A percentile compares a stretch with the other conserved stretches of the same genome.
Evolutionary conservation across 2,888 invertebrate species (phyloP).

Genomic region (Eilema depressum): DNA sequence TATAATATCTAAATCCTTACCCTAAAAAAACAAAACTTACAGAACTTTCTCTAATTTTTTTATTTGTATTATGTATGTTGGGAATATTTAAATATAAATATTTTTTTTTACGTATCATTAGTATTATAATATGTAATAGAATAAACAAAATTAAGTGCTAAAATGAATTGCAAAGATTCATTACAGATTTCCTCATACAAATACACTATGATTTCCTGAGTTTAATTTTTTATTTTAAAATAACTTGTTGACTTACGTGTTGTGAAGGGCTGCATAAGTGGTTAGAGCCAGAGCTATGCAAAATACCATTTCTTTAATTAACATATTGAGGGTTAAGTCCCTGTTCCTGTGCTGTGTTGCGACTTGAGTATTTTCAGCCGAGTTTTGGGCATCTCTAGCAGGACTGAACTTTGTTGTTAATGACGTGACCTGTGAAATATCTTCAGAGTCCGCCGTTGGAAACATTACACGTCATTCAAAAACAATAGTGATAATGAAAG

Average conservation of each 20-base stretch:
- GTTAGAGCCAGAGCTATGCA: slow-evolving; percentile 89
- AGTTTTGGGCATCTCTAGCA: slow-evolving; percentile 78
- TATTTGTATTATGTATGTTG: background rate
- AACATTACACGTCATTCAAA: slow-evolving; percentile 87
- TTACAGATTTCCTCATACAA: no score
- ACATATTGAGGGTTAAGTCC: slow-evolving; percentile 83
- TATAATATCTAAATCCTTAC: no score
- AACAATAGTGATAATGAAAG: slow-evolving; percentile 69
- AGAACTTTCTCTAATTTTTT: background rate
- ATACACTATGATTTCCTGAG: no score
- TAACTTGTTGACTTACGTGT: slow-evolving; percentile 85
- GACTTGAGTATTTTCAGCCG: slow-evolving; percentile 69
- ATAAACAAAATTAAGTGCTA: background rate
- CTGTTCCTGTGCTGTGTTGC: slow-evolving; percentile 71
- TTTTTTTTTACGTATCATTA: background rate
- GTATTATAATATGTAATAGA: background rate
- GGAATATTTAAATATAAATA: no score
- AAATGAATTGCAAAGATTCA: background rate
- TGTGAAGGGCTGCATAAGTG: slow-evolving; percentile 90
- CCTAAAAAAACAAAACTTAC: no score
- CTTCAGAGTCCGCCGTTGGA: slow-evolving; percentile 82
- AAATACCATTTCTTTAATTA: slow-evolving; percentile 89
- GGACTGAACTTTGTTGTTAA: slow-evolving; percentile 67
- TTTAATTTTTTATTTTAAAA: background rate
- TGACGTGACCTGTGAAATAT: slow-evolving; percentile 82